Evolutionary conservation across 1,140 invertebrate genomes (phyloP).

Genomic region (Zaprionus taronus): DNA sequence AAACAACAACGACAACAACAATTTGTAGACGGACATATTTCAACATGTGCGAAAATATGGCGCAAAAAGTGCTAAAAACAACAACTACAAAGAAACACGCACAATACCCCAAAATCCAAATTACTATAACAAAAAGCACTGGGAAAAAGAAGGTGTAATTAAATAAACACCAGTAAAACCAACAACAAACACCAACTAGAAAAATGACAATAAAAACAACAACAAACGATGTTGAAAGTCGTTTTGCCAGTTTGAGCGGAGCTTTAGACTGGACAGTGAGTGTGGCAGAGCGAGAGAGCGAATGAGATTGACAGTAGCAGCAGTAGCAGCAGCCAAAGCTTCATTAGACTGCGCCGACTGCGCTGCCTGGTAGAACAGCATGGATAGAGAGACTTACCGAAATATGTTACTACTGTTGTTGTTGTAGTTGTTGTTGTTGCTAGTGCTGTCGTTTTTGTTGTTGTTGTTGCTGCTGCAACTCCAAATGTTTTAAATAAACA

Average conservation of each 20-base stretch:
- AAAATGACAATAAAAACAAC: constrained; percentile 39
- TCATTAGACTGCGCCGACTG: constrained; percentile 32
- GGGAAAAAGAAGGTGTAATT: constrained; percentile 68
- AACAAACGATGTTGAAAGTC: constrained; percentile 81
- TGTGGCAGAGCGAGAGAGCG: not conserved
- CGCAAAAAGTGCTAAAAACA: constrained; percentile 37
- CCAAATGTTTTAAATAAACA: constrained; percentile 8
- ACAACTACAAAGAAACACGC: constrained; percentile 9
- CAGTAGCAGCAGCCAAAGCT: constrained; percentile 23
- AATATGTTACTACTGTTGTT: constrained; percentile 10
- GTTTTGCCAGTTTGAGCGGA: constrained; percentile 78
- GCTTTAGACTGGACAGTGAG: constrained; percentile 40
- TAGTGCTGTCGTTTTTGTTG: constrained; percentile 20
- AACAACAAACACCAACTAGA: constrained; percentile 32
- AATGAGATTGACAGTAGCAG: constrained; percentile 10
- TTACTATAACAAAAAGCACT: constrained; percentile 51
- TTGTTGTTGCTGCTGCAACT: constrained; percentile 18
- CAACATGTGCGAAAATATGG: constrained; percentile 59
- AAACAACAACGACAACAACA: constrained; percentile 12
- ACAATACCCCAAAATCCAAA: constrained; percentile 48
- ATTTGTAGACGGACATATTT: constrained; percentile 33
- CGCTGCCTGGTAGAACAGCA: constrained; percentile 35
- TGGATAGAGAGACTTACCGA: constrained; percentile 28
- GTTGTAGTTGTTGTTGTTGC: not conserved
- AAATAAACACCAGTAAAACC: constrained; percentile 51